Conservation (phyloP, 1,140 invertebrate genomes). For the Bilobella aurantiaca region DNA sequence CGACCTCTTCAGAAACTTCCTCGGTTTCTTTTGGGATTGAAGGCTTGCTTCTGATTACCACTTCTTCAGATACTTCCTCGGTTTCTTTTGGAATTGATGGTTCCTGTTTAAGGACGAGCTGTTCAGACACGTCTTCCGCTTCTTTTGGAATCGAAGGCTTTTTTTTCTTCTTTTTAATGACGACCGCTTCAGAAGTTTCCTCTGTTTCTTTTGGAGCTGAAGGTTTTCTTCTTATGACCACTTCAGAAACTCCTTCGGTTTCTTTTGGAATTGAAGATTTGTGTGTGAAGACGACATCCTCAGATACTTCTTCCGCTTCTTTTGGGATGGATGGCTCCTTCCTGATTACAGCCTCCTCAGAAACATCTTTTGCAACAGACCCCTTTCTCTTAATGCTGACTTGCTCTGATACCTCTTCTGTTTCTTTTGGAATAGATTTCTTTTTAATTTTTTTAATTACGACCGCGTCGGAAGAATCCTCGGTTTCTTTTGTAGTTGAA, state of each 20-base stretch:
- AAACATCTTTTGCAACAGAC: neutral
- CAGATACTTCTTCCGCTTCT: neutral
- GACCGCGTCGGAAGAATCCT: neutral
- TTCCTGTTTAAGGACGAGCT: neutral
- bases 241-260: conserved; percentile 31
- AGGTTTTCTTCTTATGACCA: no score
- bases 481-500: neutral
- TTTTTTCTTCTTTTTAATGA: neutral
- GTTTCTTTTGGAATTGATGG: neutral
- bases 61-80: conserved; percentile 1
- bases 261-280: neutral
- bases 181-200: neutral
- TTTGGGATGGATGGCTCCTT: neutral
- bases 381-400: no score
- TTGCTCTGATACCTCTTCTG: conserved; percentile 39
- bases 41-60: neutral
- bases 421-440: neutral
- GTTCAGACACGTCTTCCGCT: neutral
- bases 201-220: neutral
- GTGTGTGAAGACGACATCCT: neutral
- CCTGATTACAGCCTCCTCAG: neutral
- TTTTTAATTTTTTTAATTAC: neutral
- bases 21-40: neutral
- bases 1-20: neutral
- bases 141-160: neutral